A percentile compares a stretch with the other conserved stretches of the same genome.
Evolutionary conservation across 2,888 invertebrate species (phyloP).

Genomic region (Plagodis pulveraria): DNA sequence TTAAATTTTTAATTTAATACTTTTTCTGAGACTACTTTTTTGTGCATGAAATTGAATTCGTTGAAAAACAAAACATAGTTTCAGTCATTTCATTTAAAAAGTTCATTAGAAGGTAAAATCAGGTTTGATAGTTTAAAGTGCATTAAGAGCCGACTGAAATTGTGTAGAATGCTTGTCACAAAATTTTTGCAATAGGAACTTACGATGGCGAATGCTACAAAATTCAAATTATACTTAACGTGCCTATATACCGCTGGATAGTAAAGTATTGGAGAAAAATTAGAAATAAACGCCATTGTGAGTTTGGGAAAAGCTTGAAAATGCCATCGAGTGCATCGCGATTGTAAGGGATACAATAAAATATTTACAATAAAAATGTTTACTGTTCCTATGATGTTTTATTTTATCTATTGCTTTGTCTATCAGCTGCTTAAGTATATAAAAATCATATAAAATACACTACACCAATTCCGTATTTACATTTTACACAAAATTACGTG

Average conservation of each 20-base stretch:
- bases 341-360: constrained; percentile 80
- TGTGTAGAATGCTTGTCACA: constrained; percentile 63
- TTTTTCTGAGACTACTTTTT: too few relatives aligned
- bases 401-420: constrained; percentile 41
- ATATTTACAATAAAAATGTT: constrained; percentile 84
- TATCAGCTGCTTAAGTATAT: neutral
- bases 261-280: constrained; percentile 6
- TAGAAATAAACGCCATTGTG: constrained; percentile 46
- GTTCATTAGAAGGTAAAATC: constrained; percentile 38
- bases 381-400: constrained; percentile 76
- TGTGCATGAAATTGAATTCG: too few relatives aligned
- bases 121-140: constrained; percentile 59
- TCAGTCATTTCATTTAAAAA: constrained; percentile 11
- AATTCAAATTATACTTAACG: constrained; percentile 39
- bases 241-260: constrained; percentile 45
- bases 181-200: constrained; percentile 61
- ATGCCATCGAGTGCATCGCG: constrained; percentile 69
- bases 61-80: constrained; percentile 6
- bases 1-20: too few relatives aligned
- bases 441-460: neutral
- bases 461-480: too few relatives aligned
- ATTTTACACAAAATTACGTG: too few relatives aligned
- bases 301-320: constrained; percentile 62
- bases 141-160: constrained; percentile 74
- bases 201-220: constrained; percentile 50